Conservation (phyloP, 2,113 vertebrate species). For the Apteryx owenii region DNA sequence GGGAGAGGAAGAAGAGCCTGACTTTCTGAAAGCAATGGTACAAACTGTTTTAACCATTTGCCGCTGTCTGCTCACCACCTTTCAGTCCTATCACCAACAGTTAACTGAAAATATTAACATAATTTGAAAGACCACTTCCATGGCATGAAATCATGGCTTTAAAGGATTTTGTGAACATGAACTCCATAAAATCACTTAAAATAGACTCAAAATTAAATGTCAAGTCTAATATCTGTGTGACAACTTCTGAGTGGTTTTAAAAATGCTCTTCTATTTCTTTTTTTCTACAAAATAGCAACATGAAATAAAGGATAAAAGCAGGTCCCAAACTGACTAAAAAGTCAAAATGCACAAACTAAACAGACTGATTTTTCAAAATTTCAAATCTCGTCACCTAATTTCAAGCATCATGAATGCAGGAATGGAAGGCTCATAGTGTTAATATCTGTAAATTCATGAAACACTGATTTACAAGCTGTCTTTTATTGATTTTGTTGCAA, state of each 20-base stretch:
- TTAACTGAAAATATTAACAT: background rate
- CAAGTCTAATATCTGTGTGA: background rate
- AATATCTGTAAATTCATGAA: background rate
- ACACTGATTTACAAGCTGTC: background rate
- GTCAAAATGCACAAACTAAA: background rate
- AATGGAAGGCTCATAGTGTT: fast-evolving
- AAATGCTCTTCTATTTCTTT: background rate
- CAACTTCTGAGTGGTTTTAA: background rate
- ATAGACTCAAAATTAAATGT: background rate
- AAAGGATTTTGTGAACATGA: background rate
- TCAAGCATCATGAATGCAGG: background rate
- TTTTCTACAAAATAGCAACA: background rate
- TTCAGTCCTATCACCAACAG: background rate
- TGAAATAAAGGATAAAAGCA: background rate
- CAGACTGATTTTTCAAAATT: background rate
- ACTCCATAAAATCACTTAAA: background rate
- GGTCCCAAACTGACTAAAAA: background rate
- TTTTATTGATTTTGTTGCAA: background rate
- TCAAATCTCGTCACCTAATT: background rate
- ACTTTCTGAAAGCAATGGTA: background rate
- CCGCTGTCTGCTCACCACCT: background rate
- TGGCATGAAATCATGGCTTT: background rate
- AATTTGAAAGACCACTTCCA: background rate
- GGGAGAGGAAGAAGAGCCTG: background rate
- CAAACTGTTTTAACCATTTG: background rate